These are phyloP conservation scores for Drosophila mercatorum DNA, from an alignment of 2,888 invertebrate genomes.

Conservation along the genomic window DNA sequence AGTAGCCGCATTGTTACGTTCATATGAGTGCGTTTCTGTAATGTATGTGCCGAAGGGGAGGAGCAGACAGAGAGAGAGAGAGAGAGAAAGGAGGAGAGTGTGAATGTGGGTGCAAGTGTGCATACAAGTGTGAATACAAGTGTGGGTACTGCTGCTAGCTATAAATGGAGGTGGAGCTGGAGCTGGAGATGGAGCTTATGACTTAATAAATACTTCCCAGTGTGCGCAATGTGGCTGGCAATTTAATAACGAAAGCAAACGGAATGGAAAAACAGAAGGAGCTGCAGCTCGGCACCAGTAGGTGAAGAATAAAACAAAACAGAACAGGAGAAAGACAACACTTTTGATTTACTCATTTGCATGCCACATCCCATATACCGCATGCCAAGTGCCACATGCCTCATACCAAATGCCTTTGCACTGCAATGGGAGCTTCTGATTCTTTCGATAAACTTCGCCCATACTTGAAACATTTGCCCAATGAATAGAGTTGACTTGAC, in stretches of 20 bases:
- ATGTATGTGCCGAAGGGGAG: conserved; percentile 9
- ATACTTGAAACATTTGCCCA: background rate
- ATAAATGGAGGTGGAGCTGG: background rate
- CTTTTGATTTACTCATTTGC: conserved; percentile 58
- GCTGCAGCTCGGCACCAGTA: conserved; percentile 7
- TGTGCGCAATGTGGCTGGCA: conserved; percentile 73
- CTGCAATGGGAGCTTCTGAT: conserved; percentile 14
- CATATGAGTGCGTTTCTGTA: conserved; percentile 22
- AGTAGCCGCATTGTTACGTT: conserved; percentile 25
- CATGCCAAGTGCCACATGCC: background rate
- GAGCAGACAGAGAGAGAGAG: background rate
- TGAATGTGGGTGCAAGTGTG: conserved; percentile 11
- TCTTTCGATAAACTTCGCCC: conserved; percentile 31
- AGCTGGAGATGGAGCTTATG: conserved; percentile 60
- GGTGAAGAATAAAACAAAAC: background rate
- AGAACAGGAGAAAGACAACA: conserved; percentile 30
- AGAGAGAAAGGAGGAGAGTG: background rate
- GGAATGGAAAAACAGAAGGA: conserved; percentile 49
- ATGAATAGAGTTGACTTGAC: background rate
- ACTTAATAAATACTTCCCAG: conserved; percentile 75
- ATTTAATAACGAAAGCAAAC: conserved; percentile 75
- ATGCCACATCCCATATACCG: conserved; percentile 40
- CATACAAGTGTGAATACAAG: conserved; percentile 1
- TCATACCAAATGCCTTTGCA: background rate
- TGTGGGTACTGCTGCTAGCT: conserved; percentile 16